Conservation (phyloP, 2,797 vertebrate species). For the Sus cebifrons region DNA sequence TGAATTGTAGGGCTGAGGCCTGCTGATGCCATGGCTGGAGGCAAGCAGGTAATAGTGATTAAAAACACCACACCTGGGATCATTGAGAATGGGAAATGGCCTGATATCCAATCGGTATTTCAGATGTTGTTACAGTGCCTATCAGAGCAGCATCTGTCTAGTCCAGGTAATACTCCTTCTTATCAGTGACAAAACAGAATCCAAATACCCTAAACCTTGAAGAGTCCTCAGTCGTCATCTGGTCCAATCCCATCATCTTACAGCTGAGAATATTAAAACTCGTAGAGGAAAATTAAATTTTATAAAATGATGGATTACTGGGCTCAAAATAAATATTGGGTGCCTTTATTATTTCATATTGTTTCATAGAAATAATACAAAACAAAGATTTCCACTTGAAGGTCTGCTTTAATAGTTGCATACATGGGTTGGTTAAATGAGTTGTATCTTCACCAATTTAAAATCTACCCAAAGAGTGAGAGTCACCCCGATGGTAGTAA, state of each 20-base stretch:
- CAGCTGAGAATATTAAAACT: neutral
- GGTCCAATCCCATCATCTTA: neutral
- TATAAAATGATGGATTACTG: neutral
- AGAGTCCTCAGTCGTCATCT: neutral
- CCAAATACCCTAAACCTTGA: neutral
- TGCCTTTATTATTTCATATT: conserved; percentile 35
- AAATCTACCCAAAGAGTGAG: neutral
- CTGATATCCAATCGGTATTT: conserved; percentile 24
- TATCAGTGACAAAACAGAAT: neutral
- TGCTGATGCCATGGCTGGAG: no score
- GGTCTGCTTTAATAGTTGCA: conserved; percentile 25
- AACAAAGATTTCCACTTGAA: conserved; percentile 14
- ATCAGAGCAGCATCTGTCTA: conserved; percentile 10
- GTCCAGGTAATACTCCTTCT: neutral
- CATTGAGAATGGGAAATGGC: neutral
- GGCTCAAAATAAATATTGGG: neutral
- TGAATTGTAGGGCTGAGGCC: no score
- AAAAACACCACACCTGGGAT: no score
- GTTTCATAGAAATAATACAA: conserved; percentile 10
- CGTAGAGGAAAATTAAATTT: conserved; percentile 43
- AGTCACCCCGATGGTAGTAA: neutral
- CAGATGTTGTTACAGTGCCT: neutral
- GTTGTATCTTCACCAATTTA: conserved; percentile 6
- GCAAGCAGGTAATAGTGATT: no score
- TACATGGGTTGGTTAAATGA: conserved; percentile 17